A percentile compares a stretch with the other conserved stretches of the same genome.
Conservation (phyloP, 2,888 invertebrate genomes). For the Octodonta nipae region DNA sequence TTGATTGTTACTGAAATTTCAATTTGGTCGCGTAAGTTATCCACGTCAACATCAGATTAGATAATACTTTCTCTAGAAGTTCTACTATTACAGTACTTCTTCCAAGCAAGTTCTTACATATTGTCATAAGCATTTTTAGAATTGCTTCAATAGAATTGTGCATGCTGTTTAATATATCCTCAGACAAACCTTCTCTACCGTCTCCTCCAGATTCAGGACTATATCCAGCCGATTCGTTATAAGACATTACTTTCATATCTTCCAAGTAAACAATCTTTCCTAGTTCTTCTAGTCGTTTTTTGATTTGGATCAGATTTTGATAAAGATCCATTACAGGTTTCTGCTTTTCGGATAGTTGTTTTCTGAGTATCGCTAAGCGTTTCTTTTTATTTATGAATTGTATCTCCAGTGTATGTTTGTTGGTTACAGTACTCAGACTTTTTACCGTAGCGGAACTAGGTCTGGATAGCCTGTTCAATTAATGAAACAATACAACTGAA, state of each 20-base stretch:
- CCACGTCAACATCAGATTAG: too few relatives aligned
- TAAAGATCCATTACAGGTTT: conserved; percentile 29
- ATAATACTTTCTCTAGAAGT: too few relatives aligned
- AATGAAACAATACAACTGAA: too few relatives aligned
- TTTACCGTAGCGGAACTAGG: too few relatives aligned
- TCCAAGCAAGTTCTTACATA: conserved; percentile 29
- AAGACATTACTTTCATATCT: conserved; percentile 21
- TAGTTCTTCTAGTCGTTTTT: conserved; percentile 27
- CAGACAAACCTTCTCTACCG: conserved; percentile 14
- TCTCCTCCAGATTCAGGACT: neutral
- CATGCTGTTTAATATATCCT: conserved; percentile 21
- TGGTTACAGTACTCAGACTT: too few relatives aligned
- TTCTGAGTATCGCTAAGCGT: conserved; percentile 23
- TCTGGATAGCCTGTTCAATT: too few relatives aligned
- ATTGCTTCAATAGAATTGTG: conserved; percentile 27
- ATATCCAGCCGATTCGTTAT: conserved; percentile 1
- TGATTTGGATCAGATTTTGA: conserved; percentile 26
- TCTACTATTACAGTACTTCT: too few relatives aligned
- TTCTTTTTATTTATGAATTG: conserved; percentile 31
- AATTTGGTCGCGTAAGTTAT: too few relatives aligned
- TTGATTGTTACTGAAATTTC: too few relatives aligned
- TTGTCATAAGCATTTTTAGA: conserved; percentile 24
- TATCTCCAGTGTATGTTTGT: conserved; percentile 26
- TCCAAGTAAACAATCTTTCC: conserved; percentile 27
- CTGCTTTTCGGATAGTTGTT: conserved; percentile 28